phyloP scores from a whole-genome alignment of 2,797 vertebrate genomes.

The Chiloscyllium punctatum region DNA sequence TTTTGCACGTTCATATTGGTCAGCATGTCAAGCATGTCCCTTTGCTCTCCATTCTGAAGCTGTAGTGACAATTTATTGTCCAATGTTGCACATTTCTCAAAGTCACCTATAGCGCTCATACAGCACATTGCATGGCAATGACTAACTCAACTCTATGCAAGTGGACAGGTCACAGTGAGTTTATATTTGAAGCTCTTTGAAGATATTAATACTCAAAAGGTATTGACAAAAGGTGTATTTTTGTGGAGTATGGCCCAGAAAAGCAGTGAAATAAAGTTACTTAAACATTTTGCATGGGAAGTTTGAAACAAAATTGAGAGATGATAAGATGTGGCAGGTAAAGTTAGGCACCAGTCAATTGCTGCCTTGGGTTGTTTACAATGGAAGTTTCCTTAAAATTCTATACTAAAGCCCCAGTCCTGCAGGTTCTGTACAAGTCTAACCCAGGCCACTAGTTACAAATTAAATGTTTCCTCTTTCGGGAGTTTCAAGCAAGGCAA shows the following conservation, averaged over 20 bases:
- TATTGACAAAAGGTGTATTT: not conserved
- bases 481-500: not conserved
- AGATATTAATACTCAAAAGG: not conserved
- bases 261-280: not conserved
- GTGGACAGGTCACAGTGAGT: not conserved
- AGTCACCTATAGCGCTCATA: not conserved
- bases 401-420: not conserved
- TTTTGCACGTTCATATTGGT: no score
- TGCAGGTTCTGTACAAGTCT: not conserved
- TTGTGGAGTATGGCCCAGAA: not conserved
- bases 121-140: not conserved
- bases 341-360: not conserved
- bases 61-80: not conserved
- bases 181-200: not conserved
- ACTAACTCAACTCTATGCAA: not conserved
- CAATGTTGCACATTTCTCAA: not conserved
- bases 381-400: not conserved
- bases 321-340: not conserved
- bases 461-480: not conserved
- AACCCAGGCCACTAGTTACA: not conserved
- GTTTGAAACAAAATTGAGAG: not conserved
- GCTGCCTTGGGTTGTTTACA: not conserved
- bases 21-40: not conserved
- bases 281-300: not conserved
- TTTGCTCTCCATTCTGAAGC: not conserved